phyloP scores from a whole-genome alignment of 2,113 vertebrate genomes.

The Antidorcas marsupialis region DNA sequence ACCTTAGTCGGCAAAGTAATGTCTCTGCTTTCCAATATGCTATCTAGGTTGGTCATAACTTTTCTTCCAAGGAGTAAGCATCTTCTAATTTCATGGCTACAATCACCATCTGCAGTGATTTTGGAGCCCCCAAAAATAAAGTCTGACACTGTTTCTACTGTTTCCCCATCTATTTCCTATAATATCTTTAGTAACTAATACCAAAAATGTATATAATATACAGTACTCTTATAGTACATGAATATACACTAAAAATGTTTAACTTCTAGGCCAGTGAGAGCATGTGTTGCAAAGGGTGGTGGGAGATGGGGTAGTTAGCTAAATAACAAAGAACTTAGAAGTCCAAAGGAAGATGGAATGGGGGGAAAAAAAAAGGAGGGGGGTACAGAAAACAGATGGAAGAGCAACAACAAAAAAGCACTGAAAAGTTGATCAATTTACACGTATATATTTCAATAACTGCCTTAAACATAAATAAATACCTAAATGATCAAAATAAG shows the following conservation, averaged over 20 bases:
- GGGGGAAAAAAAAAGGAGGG: background rate
- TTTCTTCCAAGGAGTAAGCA: too few relatives aligned
- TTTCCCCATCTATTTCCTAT: too few relatives aligned
- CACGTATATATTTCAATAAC: background rate
- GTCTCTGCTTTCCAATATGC: too few relatives aligned
- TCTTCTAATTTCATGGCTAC: too few relatives aligned
- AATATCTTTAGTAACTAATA: background rate
- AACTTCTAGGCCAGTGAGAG: background rate
- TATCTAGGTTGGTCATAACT: too few relatives aligned
- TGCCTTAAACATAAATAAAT: background rate
- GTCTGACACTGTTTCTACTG: too few relatives aligned
- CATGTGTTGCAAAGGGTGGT: rapidly evolving
- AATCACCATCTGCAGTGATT: too few relatives aligned
- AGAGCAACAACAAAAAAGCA: background rate
- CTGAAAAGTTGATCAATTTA: background rate
- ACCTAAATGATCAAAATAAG: background rate
- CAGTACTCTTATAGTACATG: background rate
- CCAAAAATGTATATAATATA: background rate
- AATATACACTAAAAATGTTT: background rate
- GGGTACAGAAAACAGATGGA: background rate
- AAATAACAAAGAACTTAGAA: background rate
- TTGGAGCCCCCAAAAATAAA: too few relatives aligned
- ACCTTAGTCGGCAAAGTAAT: too few relatives aligned
- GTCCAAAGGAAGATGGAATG: background rate
- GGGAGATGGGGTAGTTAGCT: too few relatives aligned